Evolutionary conservation across 2,797 vertebrate genomes (phyloP).

Genomic region (Gila robusta): DNA sequence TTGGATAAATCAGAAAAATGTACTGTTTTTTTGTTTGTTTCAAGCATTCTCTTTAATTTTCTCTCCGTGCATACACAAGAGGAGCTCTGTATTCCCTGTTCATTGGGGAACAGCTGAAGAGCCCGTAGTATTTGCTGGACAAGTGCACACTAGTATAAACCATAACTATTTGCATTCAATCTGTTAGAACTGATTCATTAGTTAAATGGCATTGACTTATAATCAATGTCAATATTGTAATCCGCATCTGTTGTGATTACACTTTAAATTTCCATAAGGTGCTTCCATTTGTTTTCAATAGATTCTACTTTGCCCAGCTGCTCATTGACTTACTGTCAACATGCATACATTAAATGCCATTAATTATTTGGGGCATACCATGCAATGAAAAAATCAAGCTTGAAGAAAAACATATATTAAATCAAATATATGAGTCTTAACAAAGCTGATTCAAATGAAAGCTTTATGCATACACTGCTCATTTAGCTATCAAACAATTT

Average conservation of each 20-base stretch:
- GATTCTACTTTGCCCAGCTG: constrained; percentile 19
- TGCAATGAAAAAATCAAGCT: constrained; percentile 1
- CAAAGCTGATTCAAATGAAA: neutral
- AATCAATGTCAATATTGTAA: constrained; percentile 41
- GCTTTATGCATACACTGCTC: neutral
- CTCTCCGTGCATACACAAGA: neutral
- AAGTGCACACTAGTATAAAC: neutral
- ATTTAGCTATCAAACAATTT: neutral
- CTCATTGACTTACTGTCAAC: constrained; percentile 47
- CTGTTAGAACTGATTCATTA: constrained; percentile 6
- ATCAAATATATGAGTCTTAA: neutral
- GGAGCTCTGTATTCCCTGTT: neutral
- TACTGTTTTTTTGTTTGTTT: neutral
- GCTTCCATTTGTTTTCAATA: constrained; percentile 39
- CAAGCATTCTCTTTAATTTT: neutral
- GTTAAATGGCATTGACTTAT: neutral
- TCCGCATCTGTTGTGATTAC: constrained; percentile 30
- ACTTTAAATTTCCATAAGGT: constrained; percentile 48
- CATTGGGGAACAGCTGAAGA: constrained; percentile 23
- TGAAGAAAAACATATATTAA: neutral
- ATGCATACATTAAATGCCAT: constrained; percentile 30
- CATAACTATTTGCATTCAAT: constrained; percentile 38
- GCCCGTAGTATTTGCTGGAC: neutral
- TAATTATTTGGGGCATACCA: constrained; percentile 21
- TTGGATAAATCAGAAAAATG: neutral